Base-by-base conservation (phyloP, 2,888 invertebrate species). In the Trisateles emortualis region DNA sequence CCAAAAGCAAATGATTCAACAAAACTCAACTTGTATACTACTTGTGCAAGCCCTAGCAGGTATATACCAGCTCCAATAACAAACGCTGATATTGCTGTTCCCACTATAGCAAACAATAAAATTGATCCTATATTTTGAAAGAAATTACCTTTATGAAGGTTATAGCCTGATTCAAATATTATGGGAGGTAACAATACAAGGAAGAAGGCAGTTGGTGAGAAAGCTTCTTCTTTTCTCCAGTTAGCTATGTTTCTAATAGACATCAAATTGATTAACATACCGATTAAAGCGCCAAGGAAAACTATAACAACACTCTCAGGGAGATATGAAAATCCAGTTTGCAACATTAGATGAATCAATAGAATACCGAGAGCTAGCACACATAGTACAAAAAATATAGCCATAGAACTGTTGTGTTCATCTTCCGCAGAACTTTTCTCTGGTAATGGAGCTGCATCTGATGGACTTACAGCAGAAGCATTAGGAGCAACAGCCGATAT, bases 41-140 rank as follows among this genome's bases (percentile, higher is more conserved):
- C 97, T 78, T 97, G 95, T 0, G 97, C 99, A 83, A 98, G 90
- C 0, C 99, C 99, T 40, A 99, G 90, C 29, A 99, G 93, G 87
- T 99, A 99, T 67, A 99, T 96, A 3, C 99, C 99, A 63, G 98
- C 97, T 22, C 99, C 99, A 72, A 99, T 98, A 10, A 99, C 96
- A 83, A 99, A 95, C 1, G 99, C 99, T 6, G 99, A 99, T 78
- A 99, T 98, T 2, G 97, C 96, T 13, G 99, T 99, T 0, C 99
- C 99, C 72, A 99, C 95, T 72, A 99, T 98, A 1, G 99, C 99
- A 95, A 99, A 99, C 0, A 99, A 96, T 78, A 99, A 90, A 74
- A 99, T 99, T 2, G 99, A 99, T n/a, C 99, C 99, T 81, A 99
- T 99, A 82, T 99, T 99, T 90, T 99, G 98, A 78, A 97, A 97